Percentiles rank a stretch among this genome's conserved stretches.
These are phyloP conservation scores for Andrena cerasifolii DNA, from an alignment of 1,140 invertebrate genomes.

Conservation along the genomic window DNA sequence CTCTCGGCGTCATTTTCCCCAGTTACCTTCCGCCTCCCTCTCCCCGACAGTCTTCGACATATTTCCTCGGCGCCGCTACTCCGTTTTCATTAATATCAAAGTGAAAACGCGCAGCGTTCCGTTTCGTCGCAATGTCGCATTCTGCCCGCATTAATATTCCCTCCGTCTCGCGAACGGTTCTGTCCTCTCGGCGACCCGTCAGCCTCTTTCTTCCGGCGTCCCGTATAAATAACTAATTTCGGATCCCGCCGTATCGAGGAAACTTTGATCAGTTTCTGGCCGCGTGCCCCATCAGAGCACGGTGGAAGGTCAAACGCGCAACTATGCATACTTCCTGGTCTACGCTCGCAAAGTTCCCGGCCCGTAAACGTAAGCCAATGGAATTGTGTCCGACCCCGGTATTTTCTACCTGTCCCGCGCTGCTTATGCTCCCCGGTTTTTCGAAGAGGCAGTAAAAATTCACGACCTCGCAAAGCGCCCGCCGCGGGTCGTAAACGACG, in stretches of 20 bases:
- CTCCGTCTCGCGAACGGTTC: background rate
- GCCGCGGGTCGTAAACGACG: background rate
- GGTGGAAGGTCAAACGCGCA: slow-evolving; percentile 41
- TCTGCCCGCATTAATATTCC: slow-evolving; percentile 1
- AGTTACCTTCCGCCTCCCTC: no score
- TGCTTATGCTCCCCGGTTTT: background rate
- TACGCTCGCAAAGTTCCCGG: slow-evolving; percentile 52
- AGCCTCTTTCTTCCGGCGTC: slow-evolving; percentile 44
- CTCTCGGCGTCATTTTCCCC: no score
- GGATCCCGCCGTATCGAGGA: slow-evolving; percentile 74
- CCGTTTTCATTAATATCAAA: background rate
- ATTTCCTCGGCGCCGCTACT: no score
- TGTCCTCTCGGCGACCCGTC: slow-evolving; percentile 21
- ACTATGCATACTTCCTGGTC: slow-evolving; percentile 75
- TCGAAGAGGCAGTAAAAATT: no score
- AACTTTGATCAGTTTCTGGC: slow-evolving; percentile 75
- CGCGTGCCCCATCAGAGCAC: slow-evolving; percentile 32
- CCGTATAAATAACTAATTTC: slow-evolving; percentile 76
- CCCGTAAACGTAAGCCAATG: slow-evolving; percentile 26
- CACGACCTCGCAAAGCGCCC: no score
- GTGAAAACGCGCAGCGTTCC: background rate
- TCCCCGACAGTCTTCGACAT: no score
- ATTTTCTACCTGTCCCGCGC: no score
- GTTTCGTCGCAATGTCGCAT: background rate
- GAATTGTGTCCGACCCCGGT: background rate